phyloP scores from a whole-genome alignment of 2,888 invertebrate species.

The Drosophila quasianomalipes region DNA sequence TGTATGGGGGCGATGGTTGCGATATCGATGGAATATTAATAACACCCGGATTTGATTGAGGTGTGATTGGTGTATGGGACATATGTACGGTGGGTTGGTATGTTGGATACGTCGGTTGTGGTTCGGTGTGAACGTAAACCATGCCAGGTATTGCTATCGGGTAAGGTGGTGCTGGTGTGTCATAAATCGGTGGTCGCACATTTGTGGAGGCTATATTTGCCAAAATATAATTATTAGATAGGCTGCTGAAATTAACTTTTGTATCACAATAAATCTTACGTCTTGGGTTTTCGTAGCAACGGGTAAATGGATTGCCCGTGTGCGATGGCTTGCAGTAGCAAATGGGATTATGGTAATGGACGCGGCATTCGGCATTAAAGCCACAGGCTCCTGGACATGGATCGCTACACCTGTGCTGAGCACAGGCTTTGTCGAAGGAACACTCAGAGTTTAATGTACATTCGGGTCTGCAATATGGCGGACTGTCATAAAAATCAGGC shows the following conservation, averaged over 20 bases:
- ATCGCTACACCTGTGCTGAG: conserved; percentile 89
- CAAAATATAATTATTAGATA: conserved; percentile 28
- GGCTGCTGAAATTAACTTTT: background rate
- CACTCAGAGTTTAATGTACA: conserved; percentile 90
- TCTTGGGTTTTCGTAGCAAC: conserved; percentile 85
- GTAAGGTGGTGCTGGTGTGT: conserved; percentile 89
- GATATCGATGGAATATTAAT: conserved; percentile 54
- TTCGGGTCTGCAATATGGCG: conserved; percentile 92
- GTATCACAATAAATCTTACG: conserved; percentile 69
- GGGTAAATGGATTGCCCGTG: conserved; percentile 89
- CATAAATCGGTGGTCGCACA: conserved; percentile 87
- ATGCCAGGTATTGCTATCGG: conserved; percentile 85
- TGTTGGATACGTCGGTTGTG: conserved; percentile 43
- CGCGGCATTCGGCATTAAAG: conserved; percentile 88
- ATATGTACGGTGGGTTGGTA: conserved; percentile 32
- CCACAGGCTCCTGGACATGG: conserved; percentile 89
- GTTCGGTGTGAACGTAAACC: conserved; percentile 87
- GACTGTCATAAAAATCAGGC: conserved; percentile 89
- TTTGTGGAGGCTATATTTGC: conserved; percentile 21
- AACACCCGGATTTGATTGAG: conserved; percentile 26
- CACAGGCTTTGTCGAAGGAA: conserved; percentile 87
- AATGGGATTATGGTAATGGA: conserved; percentile 89
- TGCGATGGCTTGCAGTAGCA: conserved; percentile 87
- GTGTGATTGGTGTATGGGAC: conserved; percentile 1
- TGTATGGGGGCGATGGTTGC: conserved; percentile 35